phyloP scores from a whole-genome alignment of 2,113 vertebrate genomes.

The Physeter macrocephalus region DNA sequence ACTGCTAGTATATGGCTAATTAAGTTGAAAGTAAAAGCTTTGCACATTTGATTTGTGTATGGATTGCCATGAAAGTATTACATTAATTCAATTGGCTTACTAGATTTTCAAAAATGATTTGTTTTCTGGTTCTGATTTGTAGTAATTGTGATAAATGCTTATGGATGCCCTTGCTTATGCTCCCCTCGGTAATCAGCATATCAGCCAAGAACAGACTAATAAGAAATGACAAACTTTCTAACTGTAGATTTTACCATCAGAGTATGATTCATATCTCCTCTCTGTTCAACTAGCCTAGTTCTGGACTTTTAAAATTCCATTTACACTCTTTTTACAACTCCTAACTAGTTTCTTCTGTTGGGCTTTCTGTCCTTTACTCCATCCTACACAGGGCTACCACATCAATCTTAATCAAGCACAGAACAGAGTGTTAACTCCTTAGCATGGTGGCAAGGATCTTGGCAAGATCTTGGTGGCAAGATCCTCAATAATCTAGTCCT shows the following conservation, averaged over 20 bases:
- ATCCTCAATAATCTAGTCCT: neutral
- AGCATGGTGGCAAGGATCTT: too few species aligned
- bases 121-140: neutral
- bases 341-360: neutral
- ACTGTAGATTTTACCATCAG: neutral
- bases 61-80: neutral
- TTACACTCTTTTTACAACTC: neutral
- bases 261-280: neutral
- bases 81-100: neutral
- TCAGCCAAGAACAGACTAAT: neutral
- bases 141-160: slow-evolving; percentile 26
- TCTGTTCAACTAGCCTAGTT: neutral
- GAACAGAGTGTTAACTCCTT: neutral
- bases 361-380: neutral
- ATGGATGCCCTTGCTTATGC: neutral
- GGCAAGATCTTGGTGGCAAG: too few species aligned
- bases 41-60: slow-evolving; percentile 55
- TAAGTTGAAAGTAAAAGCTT: slow-evolving; percentile 56
- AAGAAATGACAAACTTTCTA: neutral
- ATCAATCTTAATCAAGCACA: neutral
- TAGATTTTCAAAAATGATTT: neutral
- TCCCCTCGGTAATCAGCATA: neutral
- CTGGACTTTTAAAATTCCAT: neutral
- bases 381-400: neutral
- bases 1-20: slow-evolving; percentile 12